Conservation (phyloP, 2,797 vertebrate genomes). For the Propithecus deckenii region DNA sequence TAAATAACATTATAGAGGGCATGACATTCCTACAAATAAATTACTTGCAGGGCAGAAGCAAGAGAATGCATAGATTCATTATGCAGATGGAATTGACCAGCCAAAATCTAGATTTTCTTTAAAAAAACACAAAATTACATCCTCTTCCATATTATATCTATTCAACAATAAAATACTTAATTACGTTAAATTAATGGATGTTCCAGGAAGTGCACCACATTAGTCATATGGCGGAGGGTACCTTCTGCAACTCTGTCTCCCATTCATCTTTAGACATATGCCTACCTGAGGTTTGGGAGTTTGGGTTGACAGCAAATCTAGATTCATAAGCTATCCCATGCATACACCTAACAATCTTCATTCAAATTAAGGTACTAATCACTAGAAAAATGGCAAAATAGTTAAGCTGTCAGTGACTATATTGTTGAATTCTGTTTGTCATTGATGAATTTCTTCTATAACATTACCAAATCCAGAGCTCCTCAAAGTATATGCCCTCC, state of each 20-base stretch:
- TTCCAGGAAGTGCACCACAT: background rate
- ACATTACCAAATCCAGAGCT: rapidly evolving
- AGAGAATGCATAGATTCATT: background rate
- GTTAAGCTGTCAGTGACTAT: background rate
- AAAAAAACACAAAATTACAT: background rate
- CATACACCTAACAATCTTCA: background rate
- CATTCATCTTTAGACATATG: too few relatives aligned
- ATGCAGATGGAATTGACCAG: background rate
- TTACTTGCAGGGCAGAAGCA: background rate
- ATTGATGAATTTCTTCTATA: background rate
- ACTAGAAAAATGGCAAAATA: background rate
- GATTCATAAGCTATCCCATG: too few relatives aligned
- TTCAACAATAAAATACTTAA: background rate
- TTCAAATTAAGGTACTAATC: background rate
- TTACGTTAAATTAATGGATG: background rate
- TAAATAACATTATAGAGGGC: background rate
- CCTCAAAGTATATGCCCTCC: background rate
- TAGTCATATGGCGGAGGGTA: background rate
- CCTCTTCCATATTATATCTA: background rate
- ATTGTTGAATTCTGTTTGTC: background rate
- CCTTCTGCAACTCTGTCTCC: background rate
- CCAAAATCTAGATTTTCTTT: background rate
- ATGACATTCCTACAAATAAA: background rate
- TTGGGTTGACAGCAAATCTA: background rate
- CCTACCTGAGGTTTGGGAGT: background rate